These are phyloP conservation scores for Rallus crepitans DNA, from an alignment of 2,797 vertebrate species.

Conservation along the genomic window DNA sequence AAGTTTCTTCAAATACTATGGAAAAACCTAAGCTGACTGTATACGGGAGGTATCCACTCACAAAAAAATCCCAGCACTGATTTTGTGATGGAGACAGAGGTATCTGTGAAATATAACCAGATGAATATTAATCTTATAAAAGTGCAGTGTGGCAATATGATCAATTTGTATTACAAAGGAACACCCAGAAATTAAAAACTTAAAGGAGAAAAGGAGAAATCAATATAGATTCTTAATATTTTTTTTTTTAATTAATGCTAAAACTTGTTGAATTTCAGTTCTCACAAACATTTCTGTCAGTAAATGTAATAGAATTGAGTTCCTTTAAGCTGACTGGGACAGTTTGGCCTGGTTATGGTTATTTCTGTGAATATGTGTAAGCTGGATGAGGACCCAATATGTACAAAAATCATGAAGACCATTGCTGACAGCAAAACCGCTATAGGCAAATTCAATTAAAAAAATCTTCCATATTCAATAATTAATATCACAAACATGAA, in stretches of 20 bases:
- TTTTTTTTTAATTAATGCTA: neutral
- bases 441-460: neutral
- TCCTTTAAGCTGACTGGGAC: neutral
- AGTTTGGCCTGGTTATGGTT: neutral
- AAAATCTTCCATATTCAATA: neutral
- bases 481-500: neutral
- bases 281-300: neutral
- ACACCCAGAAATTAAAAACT: neutral
- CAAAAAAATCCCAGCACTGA: neutral
- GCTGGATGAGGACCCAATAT: neutral
- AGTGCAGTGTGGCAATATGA: neutral
- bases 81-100: neutral
- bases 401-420: neutral
- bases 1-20: neutral
- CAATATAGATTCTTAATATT: neutral
- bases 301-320: neutral
- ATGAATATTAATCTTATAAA: neutral
- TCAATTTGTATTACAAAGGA: neutral
- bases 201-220: neutral
- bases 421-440: neutral
- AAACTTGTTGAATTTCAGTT: neutral
- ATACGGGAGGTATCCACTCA: neutral
- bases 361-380: neutral
- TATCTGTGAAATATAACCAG: neutral
- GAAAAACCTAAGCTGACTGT: neutral